Evolutionary conservation across 2,113 vertebrate species (phyloP).

Genomic region (Sphaerodactylus townsendi): DNA sequence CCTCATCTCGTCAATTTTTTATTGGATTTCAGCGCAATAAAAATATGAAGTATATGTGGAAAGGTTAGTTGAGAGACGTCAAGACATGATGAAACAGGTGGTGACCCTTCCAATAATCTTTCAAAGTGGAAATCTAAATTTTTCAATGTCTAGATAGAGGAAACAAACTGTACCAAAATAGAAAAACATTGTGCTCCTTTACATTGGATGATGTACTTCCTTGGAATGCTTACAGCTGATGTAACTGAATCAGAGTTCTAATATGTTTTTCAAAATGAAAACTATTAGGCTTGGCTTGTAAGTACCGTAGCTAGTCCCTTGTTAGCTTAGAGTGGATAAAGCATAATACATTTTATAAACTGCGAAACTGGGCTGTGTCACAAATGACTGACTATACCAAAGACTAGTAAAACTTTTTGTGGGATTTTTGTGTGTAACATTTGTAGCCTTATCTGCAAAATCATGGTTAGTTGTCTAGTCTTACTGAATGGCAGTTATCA

Average conservation of each 20-base stretch:
- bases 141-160: background rate
- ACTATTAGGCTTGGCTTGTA: background rate
- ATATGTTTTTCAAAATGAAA: too few relatives aligned
- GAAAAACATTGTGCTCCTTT: too few relatives aligned
- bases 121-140: background rate
- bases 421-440: background rate
- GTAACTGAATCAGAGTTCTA: background rate
- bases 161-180: too few relatives aligned
- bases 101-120: too few relatives aligned
- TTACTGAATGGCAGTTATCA: conserved; percentile 6
- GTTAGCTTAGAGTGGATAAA: background rate
- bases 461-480: too few relatives aligned
- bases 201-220: background rate
- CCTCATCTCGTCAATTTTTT: too few relatives aligned
- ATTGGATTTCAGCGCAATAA: too few relatives aligned
- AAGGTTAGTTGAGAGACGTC: too few relatives aligned
- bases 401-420: background rate
- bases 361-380: too few relatives aligned
- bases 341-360: background rate
- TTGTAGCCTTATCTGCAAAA: background rate
- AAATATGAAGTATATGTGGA: too few relatives aligned
- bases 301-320: background rate
- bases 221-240: background rate
- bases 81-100: too few relatives aligned
- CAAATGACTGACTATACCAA: too few relatives aligned